Percentiles rank a stretch among this genome's conserved stretches.
Conservation (phyloP, 1,140 invertebrate species). For the Ceratina japonica region DNA sequence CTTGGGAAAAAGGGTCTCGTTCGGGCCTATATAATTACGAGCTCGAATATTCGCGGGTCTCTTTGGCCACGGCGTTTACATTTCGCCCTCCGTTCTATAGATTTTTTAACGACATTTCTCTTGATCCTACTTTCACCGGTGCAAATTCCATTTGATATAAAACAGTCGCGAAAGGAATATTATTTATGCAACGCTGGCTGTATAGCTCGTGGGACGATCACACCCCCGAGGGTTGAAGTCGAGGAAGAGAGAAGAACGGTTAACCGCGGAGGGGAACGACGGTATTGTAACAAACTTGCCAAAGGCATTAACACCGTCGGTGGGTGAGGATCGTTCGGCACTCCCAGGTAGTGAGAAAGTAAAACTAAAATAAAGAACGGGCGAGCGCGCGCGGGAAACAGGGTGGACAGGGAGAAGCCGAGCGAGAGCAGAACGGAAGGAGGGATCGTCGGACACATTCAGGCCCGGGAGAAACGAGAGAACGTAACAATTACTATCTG, state of each 20-base stretch:
- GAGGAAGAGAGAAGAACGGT: slow-evolving; percentile 2
- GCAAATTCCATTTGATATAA: too few relatives aligned
- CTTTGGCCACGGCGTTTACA: too few relatives aligned
- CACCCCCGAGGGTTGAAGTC: neutral
- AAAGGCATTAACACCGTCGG: slow-evolving; percentile 70
- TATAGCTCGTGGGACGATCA: too few relatives aligned
- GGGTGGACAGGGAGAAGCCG: slow-evolving; percentile 24
- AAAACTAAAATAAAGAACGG: slow-evolving; percentile 33
- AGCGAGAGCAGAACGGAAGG: neutral
- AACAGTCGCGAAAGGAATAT: too few relatives aligned
- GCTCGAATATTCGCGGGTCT: slow-evolving; percentile 8
- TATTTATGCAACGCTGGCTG: too few relatives aligned
- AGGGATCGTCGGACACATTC: slow-evolving; percentile 56
- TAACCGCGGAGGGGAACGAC: neutral
- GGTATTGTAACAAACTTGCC: slow-evolving; percentile 66
- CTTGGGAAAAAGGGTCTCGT: neutral
- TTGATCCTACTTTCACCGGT: too few relatives aligned
- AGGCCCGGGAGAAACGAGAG: slow-evolving; percentile 75
- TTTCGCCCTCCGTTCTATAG: too few relatives aligned
- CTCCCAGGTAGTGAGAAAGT: slow-evolving; percentile 45
- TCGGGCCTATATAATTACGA: neutral
- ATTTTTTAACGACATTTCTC: too few relatives aligned
- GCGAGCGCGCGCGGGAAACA: slow-evolving; percentile 41
- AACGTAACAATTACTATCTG: slow-evolving; percentile 81
- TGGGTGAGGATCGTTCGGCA: slow-evolving; percentile 66